Percentiles rank a stretch among this genome's conserved stretches.
phyloP scores from a whole-genome alignment of 2,888 invertebrate genomes.

The Bombyx huttoni region DNA sequence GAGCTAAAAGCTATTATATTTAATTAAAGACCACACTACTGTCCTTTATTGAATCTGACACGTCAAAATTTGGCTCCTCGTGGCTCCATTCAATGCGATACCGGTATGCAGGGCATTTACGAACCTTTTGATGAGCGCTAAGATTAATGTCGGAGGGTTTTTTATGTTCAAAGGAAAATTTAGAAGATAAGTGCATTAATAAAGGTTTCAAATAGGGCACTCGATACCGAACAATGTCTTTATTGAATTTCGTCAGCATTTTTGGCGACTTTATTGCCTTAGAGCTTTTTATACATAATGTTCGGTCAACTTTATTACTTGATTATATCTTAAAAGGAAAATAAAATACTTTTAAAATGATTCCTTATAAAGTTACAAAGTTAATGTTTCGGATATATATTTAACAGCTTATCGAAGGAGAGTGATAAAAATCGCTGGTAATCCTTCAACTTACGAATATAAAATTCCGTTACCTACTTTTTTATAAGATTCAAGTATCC shows the following conservation, averaged over 20 bases:
- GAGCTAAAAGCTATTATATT: constrained; percentile 31
- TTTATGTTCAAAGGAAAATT: constrained; percentile 60
- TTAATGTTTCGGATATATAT: background rate
- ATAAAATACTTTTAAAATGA: background rate
- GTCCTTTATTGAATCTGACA: constrained; percentile 42
- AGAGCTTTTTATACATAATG: constrained; percentile 28
- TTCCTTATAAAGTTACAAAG: background rate
- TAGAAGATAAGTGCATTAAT: constrained; percentile 69
- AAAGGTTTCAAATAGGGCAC: constrained; percentile 55
- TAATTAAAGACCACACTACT: constrained; percentile 41
- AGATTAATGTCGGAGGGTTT: constrained; percentile 64
- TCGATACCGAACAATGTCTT: constrained; percentile 56
- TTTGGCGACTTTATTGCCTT: constrained; percentile 49
- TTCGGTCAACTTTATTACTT: background rate
- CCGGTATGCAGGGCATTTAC: constrained; percentile 55
- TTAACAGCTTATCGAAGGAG: background rate
- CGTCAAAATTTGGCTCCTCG: constrained; percentile 40
- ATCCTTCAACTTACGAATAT: too few species aligned
- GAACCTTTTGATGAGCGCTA: constrained; percentile 62
- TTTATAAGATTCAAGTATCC: too few species aligned
- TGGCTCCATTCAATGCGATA: constrained; percentile 36
- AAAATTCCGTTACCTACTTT: too few species aligned
- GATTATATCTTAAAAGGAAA: background rate
- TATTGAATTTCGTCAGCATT: constrained; percentile 64
- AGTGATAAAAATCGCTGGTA: too few species aligned